These are phyloP conservation scores for Bradypodion ventrale DNA, from an alignment of 2,797 vertebrate genomes.

Conservation along the genomic window DNA sequence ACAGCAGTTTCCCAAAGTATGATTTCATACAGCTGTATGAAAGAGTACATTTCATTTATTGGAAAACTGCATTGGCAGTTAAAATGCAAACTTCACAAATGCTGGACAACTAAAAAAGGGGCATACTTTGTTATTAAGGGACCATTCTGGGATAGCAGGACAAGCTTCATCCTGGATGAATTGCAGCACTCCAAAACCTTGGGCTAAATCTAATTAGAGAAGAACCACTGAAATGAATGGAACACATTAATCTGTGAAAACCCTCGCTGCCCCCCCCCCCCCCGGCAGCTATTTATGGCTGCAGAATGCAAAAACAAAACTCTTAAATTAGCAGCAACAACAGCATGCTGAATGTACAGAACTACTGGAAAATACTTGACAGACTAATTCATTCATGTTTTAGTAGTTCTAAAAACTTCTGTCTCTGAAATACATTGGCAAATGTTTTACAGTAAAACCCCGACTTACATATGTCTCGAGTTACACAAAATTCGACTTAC, in stretches of 20 bases:
- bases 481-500: too few species aligned
- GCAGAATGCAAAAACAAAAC: background rate
- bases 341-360: background rate
- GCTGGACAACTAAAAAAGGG: background rate
- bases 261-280: too few species aligned
- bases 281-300: background rate
- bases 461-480: too few species aligned
- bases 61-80: background rate
- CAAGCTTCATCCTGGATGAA: too few species aligned
- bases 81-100: background rate
- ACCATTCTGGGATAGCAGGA: background rate
- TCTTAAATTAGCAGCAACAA: background rate
- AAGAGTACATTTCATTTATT: background rate
- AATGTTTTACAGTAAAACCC: too few species aligned
- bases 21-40: background rate
- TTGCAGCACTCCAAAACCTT: background rate
- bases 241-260: too few species aligned
- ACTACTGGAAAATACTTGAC: background rate
- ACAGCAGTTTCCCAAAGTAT: background rate
- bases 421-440: too few species aligned
- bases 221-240: too few species aligned
- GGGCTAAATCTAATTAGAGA: too few species aligned
- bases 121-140: background rate
- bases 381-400: too few species aligned
- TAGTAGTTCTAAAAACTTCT: background rate